phyloP scores from a whole-genome alignment of 1,140 invertebrate species.

The Muscidifurax raptorellus region DNA sequence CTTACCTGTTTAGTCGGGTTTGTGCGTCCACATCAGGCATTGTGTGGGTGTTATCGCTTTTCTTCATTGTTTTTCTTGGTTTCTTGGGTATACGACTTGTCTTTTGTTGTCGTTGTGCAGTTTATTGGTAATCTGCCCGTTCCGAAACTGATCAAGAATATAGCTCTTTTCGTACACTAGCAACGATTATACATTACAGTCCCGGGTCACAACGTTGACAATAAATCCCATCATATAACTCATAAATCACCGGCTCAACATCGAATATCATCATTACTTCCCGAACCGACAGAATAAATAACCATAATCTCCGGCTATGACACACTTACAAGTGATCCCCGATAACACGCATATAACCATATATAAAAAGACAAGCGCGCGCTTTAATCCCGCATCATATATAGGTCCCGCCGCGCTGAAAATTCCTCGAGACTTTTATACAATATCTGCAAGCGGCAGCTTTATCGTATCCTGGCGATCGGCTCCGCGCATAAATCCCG shows the following conservation, averaged over 20 bases:
- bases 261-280: background rate
- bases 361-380: background rate
- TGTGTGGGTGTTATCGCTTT: background rate
- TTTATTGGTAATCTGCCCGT: slow-evolving; percentile 13
- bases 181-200: too few species aligned
- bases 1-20: background rate
- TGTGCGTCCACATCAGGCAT: background rate
- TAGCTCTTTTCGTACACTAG: background rate
- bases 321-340: slow-evolving; percentile 18
- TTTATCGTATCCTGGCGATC: slow-evolving; percentile 43
- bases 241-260: background rate
- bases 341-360: background rate
- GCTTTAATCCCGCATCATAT: slow-evolving; percentile 7
- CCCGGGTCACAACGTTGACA: too few species aligned
- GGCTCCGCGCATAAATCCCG: slow-evolving; percentile 31
- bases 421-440: background rate
- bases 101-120: slow-evolving; percentile 14
- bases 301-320: background rate
- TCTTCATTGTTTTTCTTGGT: slow-evolving; percentile 1
- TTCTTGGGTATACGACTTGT: background rate
- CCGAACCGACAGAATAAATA: slow-evolving; percentile 34
- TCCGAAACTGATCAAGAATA: background rate
- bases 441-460: background rate
- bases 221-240: too few species aligned
- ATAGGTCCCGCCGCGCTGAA: slow-evolving; percentile 3